Evolutionary conservation across 2,888 invertebrate species (phyloP), one percentile per base, ranked within the genome.

Genomic region (Platycnemis pennipes): DNA sequence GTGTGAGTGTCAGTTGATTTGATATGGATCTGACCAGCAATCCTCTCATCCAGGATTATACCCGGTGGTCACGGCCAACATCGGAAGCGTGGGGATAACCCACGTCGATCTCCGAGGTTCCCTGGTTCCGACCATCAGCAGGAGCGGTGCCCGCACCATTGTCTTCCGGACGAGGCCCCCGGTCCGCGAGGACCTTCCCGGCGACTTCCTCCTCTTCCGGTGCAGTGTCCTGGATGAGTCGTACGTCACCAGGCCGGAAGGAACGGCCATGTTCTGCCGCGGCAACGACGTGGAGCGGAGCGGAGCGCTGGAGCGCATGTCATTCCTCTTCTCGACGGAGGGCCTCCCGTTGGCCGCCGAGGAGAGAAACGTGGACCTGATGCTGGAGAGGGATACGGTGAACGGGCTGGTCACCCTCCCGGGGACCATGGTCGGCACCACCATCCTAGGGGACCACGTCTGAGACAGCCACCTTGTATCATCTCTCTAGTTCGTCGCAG

Each of bases 91-190:
- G 11, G 87, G 87, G n/a, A 87, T 87, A 22, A 87, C 87, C 7
- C 87, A 87, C n/a, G 87, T 87, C 87, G 44, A 87, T 26, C 87
- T 87, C n/a, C n/a, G 46, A 45, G 87, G 87, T n/a, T 26, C 44
- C n/a, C 8, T 87, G 45, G 16, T 45, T 11, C 87, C 87, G 0
- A 45, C 87, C 45, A 45, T 46, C 22, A 46, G 37, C 87, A 46
- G 46, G 26, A 87, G 26, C 26, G 44, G 45, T 8, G 11, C n/a
- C 16, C 87, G n/a, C 46, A n/a, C 45, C 46, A 46, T 87, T n/a
- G 44, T 44, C n/a, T 87, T 87, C 87, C 44, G 87, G 87, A 87
- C 87, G 45, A 87, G n/a, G 87, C 44, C 87, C n/a, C 7, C 22
- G n/a, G 26, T 37, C 26, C 26, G 46, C 44, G 45, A n/a, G n/a